Percentiles rank a stretch among this genome's conserved stretches.
phyloP scores from a whole-genome alignment of 2,888 invertebrate species.

The Oscheius sp. region DNA sequence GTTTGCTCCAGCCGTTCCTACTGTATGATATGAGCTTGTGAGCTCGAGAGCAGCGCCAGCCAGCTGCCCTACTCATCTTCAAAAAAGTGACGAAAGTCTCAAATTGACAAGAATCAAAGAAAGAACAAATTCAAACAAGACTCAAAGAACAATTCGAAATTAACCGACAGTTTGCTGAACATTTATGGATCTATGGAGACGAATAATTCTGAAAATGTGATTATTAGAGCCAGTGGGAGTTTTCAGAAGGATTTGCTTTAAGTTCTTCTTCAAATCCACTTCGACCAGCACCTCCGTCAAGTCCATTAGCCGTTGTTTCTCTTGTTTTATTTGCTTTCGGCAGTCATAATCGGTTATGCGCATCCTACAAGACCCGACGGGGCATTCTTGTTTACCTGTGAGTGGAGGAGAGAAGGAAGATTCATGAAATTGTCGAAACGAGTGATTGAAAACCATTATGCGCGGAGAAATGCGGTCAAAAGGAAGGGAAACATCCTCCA shows the following conservation, averaged over 20 bases:
- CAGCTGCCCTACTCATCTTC: background rate
- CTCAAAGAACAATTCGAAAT: no score
- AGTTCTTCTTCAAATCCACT: no score
- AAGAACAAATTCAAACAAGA: no score
- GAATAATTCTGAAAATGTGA: no score
- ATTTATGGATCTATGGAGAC: no score
- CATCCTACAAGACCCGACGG: background rate
- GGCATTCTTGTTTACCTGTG: background rate
- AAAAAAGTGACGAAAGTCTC: background rate
- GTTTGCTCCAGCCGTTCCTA: constrained; percentile 12
- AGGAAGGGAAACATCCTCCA: background rate
- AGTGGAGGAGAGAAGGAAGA: background rate
- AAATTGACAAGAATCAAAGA: background rate
- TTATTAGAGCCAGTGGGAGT: no score
- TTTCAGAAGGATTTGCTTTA: no score
- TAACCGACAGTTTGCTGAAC: no score
- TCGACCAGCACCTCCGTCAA: background rate
- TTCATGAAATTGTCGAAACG: background rate
- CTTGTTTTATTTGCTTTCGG: background rate
- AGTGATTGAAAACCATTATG: background rate
- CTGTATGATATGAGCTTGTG: constrained; percentile 26
- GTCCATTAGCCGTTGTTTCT: constrained; percentile 21
- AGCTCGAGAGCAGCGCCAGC: constrained; percentile 6
- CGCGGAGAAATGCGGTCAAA: background rate
- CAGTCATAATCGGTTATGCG: constrained; percentile 24